A percentile compares a stretch with the other conserved stretches of the same genome.
These are phyloP conservation scores for Ips typographus DNA, from an alignment of 1,140 invertebrate species.

Conservation along the genomic window DNA sequence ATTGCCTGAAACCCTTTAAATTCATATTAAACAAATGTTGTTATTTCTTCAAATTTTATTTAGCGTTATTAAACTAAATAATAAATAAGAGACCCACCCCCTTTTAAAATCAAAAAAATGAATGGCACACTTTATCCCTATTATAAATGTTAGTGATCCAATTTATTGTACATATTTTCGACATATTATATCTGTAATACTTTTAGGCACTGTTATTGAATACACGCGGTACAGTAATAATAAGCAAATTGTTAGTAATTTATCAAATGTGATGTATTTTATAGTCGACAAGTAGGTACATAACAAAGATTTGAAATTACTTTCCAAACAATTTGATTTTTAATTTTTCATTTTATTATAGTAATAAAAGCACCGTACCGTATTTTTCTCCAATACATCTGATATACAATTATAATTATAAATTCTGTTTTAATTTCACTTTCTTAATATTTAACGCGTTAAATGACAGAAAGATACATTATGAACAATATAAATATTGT, in stretches of 20 bases:
- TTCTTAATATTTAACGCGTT: too few species aligned
- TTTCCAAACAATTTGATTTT: constrained; percentile 3
- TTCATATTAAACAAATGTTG: neutral
- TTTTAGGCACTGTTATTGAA: constrained; percentile 17
- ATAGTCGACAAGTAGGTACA: neutral
- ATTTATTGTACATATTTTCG: neutral
- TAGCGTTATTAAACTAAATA: neutral
- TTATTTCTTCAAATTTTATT: neutral
- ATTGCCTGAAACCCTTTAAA: constrained; percentile 14
- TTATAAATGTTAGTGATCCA: constrained; percentile 12
- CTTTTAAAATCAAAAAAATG: constrained; percentile 1
- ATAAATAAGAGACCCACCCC: neutral
- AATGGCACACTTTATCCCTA: constrained; percentile 30
- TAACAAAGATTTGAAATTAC: neutral
- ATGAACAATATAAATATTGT: too few species aligned
- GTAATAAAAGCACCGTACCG: too few species aligned
- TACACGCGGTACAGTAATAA: neutral
- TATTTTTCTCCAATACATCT: too few species aligned
- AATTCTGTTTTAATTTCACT: too few species aligned
- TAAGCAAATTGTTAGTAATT: neutral
- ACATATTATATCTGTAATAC: neutral
- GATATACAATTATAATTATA: too few species aligned
- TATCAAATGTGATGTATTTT: neutral
- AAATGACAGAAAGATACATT: too few species aligned
- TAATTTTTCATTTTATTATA: neutral